phyloP scores from a whole-genome alignment of 2,888 invertebrate genomes.

The Melitaea athalia region DNA sequence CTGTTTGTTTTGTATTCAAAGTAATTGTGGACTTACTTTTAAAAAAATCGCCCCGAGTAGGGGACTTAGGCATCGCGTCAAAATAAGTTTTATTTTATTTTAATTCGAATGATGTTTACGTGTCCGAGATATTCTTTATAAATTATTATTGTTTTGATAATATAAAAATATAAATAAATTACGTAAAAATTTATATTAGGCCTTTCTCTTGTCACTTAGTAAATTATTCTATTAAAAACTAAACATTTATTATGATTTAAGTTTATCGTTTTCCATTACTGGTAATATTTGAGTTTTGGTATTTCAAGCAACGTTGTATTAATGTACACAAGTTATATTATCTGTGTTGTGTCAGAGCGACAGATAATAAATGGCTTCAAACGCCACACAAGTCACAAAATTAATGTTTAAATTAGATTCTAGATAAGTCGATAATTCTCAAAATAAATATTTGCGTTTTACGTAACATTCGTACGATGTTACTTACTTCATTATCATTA shows the following conservation, averaged over 20 bases:
- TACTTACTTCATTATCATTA: conserved; percentile 19
- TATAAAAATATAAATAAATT: neutral
- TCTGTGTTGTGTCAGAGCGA: conserved; percentile 27
- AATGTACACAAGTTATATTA: conserved; percentile 27
- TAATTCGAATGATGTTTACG: neutral
- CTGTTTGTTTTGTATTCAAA: conserved; percentile 57
- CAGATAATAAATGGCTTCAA: conserved; percentile 32
- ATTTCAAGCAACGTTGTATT: conserved; percentile 24
- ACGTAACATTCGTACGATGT: conserved; percentile 25
- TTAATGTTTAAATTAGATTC: conserved; percentile 33
- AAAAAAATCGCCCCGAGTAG: conserved; percentile 26
- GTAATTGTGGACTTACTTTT: conserved; percentile 36
- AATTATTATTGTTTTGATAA: neutral
- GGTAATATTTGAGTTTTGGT: conserved; percentile 17
- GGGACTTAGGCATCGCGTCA: conserved; percentile 24
- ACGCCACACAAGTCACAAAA: conserved; percentile 31
- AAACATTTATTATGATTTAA: conserved; percentile 4
- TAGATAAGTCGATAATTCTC: conserved; percentile 33
- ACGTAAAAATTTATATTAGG: neutral
- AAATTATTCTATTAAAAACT: neutral
- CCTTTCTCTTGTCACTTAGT: neutral
- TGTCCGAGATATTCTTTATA: too few species aligned
- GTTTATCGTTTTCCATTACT: conserved; percentile 18
- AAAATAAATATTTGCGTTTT: conserved; percentile 28
- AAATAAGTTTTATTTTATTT: conserved; percentile 16